These are phyloP conservation scores for Gila orcuttii DNA, from an alignment of 2,113 vertebrate genomes.

Conservation along the genomic window DNA sequence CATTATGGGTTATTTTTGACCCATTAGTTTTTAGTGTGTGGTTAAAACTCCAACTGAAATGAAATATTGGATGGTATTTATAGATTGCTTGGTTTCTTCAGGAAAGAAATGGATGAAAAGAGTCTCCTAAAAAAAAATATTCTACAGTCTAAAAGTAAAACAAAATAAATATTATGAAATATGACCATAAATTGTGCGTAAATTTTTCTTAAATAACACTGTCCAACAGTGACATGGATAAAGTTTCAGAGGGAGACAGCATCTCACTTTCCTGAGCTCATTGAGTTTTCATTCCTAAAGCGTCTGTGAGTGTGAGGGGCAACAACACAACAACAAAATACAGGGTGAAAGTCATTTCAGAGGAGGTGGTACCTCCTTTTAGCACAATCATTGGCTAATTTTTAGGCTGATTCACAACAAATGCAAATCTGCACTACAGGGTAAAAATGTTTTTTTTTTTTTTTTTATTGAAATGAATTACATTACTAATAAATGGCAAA, in stretches of 20 bases:
- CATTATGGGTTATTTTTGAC: too few relatives aligned
- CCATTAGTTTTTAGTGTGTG: too few relatives aligned
- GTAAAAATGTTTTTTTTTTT: neutral
- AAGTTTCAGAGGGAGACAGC: neutral
- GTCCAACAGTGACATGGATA: neutral
- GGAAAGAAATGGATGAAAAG: neutral
- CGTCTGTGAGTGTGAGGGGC: neutral
- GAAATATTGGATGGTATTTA: slow-evolving; percentile 12
- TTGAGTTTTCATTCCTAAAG: neutral
- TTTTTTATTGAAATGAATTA: neutral
- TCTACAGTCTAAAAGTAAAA: neutral
- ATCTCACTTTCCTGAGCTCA: neutral
- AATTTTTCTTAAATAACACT: neutral
- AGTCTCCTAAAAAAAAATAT: neutral
- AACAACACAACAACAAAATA: neutral
- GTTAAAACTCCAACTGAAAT: slow-evolving; percentile 9
- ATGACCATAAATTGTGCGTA: neutral
- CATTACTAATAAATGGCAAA: neutral
- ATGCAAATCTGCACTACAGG: neutral
- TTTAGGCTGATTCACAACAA: neutral
- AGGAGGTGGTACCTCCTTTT: neutral
- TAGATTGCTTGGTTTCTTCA: too few relatives aligned
- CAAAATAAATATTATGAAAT: neutral
- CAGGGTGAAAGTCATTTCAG: neutral
- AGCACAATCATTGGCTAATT: neutral